Evolutionary conservation across 2,113 vertebrate species (phyloP).

Genomic region (Triplophysa rosa): DNA sequence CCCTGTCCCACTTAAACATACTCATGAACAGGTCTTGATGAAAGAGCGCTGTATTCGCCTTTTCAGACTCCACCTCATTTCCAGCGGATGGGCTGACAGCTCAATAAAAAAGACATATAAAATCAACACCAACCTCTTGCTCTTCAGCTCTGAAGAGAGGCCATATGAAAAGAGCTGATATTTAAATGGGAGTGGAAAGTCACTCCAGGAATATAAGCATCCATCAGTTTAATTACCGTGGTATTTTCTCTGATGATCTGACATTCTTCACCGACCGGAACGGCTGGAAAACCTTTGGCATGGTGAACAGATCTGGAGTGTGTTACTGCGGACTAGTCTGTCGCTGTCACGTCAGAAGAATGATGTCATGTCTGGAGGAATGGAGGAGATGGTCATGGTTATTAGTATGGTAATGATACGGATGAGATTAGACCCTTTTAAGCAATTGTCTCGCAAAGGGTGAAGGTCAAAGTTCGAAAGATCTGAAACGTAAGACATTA

Average conservation of each 20-base stretch:
- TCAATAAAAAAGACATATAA: slow-evolving; percentile 36
- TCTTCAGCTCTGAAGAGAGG: not conserved
- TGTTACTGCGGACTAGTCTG: not conserved
- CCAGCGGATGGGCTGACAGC: slow-evolving; percentile 43
- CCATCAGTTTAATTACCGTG: slow-evolving; percentile 40
- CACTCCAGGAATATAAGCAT: slow-evolving; percentile 12
- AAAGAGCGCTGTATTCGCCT: slow-evolving; percentile 37
- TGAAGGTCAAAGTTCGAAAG: slow-evolving; percentile 20
- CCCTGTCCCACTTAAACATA: slow-evolving; percentile 29
- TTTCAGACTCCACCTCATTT: slow-evolving; percentile 36
- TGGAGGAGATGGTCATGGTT: slow-evolving; percentile 1
- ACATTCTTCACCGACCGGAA: slow-evolving; percentile 19
- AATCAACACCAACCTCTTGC: slow-evolving; percentile 8
- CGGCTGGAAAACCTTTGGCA: not conserved
- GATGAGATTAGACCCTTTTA: slow-evolving; percentile 1
- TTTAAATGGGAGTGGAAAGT: slow-evolving; percentile 39
- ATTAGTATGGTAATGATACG: slow-evolving; percentile 21
- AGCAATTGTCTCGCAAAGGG: not conserved
- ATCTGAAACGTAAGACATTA: not conserved
- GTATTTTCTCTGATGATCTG: slow-evolving; percentile 39
- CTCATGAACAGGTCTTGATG: slow-evolving; percentile 35
- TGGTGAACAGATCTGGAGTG: slow-evolving; percentile 13
- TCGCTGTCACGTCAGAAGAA: slow-evolving; percentile 8
- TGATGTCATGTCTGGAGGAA: slow-evolving; percentile 44
- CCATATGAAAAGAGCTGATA: slow-evolving; percentile 33